These are phyloP conservation scores for Pyrrhura leucotis DNA, from an alignment of 2,797 vertebrate species.

Conservation along the genomic window DNA sequence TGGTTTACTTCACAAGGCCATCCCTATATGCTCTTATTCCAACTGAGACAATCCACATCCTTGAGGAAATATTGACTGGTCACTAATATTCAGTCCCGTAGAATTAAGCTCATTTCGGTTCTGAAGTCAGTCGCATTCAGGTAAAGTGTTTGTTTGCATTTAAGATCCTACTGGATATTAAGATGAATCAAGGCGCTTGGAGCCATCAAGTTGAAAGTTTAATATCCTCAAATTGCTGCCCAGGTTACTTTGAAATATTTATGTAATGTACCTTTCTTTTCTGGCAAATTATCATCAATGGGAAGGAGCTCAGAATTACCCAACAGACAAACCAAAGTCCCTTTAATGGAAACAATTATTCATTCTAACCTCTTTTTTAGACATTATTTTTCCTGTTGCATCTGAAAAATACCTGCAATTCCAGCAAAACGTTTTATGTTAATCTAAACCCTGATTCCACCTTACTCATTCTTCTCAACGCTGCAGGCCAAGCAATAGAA, in stretches of 20 bases:
- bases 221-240: conserved; percentile 60
- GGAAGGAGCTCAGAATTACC: conserved; percentile 39
- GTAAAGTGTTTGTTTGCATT: conserved; percentile 52
- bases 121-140: conserved; percentile 10
- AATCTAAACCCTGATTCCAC: conserved; percentile 21
- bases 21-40: not conserved
- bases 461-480: not conserved
- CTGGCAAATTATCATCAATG: conserved; percentile 59
- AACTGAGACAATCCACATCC: not conserved
- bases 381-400: not conserved
- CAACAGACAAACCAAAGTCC: not conserved
- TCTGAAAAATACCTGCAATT: conserved; percentile 40
- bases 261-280: conserved; percentile 41
- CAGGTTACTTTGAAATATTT: conserved; percentile 52
- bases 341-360: conserved; percentile 55
- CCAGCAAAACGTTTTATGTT: conserved; percentile 4
- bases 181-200: conserved; percentile 57
- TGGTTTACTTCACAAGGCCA: not conserved
- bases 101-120: not conserved
- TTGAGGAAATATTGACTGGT: not conserved
- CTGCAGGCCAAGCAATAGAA: not conserved
- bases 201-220: conserved; percentile 59
- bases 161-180: conserved; percentile 45
- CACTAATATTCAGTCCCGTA: not conserved
- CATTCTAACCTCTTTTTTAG: not conserved